A percentile compares a stretch with the other conserved stretches of the same genome.
phyloP scores from a whole-genome alignment of 2,113 vertebrate genomes.

The Centropus bengalensis region DNA sequence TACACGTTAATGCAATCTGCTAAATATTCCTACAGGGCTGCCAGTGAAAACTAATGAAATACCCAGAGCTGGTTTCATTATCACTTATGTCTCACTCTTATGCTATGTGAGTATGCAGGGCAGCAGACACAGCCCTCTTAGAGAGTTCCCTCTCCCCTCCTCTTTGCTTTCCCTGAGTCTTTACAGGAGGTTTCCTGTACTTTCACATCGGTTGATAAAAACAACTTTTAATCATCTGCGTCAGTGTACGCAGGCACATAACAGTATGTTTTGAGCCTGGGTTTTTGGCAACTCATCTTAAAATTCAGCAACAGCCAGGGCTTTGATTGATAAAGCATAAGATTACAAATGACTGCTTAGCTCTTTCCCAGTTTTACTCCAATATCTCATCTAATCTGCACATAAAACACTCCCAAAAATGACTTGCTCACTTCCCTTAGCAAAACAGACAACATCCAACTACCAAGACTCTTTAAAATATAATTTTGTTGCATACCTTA shows the following conservation, averaged over 20 bases:
- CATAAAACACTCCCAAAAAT: background rate
- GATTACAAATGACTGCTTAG: background rate
- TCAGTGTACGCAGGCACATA: fast-evolving
- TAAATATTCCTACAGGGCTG: background rate
- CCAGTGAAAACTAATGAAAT: background rate
- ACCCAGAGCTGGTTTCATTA: background rate
- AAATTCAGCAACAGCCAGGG: background rate
- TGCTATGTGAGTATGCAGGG: background rate
- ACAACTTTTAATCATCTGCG: background rate
- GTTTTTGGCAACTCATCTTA: background rate
- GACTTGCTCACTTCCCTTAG: background rate
- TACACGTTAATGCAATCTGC: background rate
- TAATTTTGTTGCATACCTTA: background rate
- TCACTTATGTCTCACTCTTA: background rate
- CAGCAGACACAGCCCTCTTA: background rate
- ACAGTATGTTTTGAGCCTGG: background rate
- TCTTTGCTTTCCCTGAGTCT: background rate
- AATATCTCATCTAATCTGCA: background rate
- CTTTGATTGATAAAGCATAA: background rate
- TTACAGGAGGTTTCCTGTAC: background rate
- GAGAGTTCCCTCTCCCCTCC: background rate
- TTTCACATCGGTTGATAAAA: conserved; percentile 6
- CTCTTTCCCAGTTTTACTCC: background rate
- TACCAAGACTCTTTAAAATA: background rate
- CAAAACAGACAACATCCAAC: background rate